phyloP scores from a whole-genome alignment of 2,113 vertebrate genomes.

The Semnornis frantzii region DNA sequence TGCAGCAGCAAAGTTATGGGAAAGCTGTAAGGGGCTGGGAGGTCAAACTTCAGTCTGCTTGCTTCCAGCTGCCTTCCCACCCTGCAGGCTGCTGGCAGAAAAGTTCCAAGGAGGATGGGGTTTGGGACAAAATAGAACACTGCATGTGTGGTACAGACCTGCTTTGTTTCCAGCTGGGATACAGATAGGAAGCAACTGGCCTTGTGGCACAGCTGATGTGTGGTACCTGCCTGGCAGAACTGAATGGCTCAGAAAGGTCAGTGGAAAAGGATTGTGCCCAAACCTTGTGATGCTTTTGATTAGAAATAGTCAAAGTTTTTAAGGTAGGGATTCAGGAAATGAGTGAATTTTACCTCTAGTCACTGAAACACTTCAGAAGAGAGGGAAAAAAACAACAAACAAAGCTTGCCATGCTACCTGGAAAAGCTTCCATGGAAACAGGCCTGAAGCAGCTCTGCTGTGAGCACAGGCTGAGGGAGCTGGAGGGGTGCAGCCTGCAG shows the following conservation, averaged over 20 bases:
- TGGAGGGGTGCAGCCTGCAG: no score
- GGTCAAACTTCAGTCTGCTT: slow-evolving; percentile 15
- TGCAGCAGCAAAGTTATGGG: slow-evolving; percentile 17
- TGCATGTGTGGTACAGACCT: not conserved
- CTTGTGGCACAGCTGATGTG: not conserved
- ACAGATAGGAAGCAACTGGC: not conserved
- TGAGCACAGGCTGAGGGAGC: no score
- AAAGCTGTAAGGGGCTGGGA: slow-evolving; percentile 10
- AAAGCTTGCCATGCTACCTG: not conserved
- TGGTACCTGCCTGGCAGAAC: not conserved
- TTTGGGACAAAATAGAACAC: not conserved
- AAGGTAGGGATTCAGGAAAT: not conserved
- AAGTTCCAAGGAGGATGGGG: not conserved
- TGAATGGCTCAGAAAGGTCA: not conserved
- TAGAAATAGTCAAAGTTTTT: not conserved
- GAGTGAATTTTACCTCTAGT: not conserved
- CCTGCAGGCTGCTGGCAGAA: slow-evolving; percentile 32
- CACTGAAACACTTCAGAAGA: not conserved
- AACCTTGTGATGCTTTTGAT: not conserved
- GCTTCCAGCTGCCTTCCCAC: slow-evolving; percentile 41
- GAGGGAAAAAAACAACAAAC: not conserved
- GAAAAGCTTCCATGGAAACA: not conserved
- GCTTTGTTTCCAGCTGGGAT: not conserved
- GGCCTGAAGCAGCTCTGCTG: no score
- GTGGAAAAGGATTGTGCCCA: not conserved